A percentile compares a stretch with the other conserved stretches of the same genome.
Conservation (phyloP, 2,888 invertebrate genomes). For the Ganaspis brasiliensis region DNA sequence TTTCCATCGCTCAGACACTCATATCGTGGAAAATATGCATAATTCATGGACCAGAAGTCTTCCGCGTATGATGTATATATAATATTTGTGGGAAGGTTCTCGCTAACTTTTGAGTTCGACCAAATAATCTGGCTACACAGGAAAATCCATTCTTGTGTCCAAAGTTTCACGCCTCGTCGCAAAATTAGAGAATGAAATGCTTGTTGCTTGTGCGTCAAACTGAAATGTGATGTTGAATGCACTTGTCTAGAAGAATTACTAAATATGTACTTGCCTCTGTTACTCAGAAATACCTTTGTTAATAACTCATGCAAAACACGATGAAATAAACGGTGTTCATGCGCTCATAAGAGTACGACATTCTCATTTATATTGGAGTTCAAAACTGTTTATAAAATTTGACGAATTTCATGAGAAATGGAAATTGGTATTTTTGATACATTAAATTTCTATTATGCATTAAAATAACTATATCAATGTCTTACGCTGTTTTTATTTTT, state of each 20-base stretch:
- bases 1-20: constrained; percentile 78
- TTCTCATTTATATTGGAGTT: background rate
- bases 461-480: no score
- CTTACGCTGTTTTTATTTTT: no score
- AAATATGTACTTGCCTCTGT: background rate
- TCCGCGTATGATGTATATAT: constrained; percentile 45
- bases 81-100: constrained; percentile 63
- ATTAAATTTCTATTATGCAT: no score
- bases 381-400: background rate
- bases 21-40: constrained; percentile 78
- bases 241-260: constrained; percentile 24
- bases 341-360: background rate
- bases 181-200: constrained; percentile 40
- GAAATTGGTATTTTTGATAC: no score
- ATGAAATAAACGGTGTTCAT: background rate
- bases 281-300: constrained; percentile 1
- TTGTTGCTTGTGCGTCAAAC: constrained; percentile 1
- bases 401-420: background rate
- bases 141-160: constrained; percentile 55
- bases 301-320: constrained; percentile 1
- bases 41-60: constrained; percentile 72
- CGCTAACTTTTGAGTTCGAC: constrained; percentile 55
- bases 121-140: constrained; percentile 53
- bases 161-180: constrained; percentile 60
- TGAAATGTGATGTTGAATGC: background rate